A percentile compares a stretch with the other conserved stretches of the same genome.
Conservation (phyloP, 2,797 vertebrate genomes). For the Platyrinchus mystaceus region DNA sequence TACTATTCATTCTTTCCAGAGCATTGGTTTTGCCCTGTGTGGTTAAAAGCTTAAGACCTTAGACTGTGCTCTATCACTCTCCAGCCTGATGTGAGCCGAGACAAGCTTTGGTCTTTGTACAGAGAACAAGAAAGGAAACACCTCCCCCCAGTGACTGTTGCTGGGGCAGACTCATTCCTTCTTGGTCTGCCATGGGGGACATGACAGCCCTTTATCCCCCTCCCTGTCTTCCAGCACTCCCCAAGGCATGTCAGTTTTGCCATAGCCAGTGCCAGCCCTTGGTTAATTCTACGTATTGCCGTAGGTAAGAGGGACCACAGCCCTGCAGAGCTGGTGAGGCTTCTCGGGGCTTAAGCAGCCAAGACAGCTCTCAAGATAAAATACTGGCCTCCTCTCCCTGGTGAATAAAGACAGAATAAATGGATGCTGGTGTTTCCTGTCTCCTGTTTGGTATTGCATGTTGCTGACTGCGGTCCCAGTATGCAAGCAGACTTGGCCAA, state of each 20-base stretch:
- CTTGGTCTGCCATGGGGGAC: background rate
- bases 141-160: background rate
- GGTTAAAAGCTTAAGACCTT: background rate
- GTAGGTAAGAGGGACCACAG: background rate
- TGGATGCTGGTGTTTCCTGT: background rate
- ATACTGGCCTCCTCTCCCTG: constrained; percentile 7
- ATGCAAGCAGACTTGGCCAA: background rate
- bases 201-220: background rate
- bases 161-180: background rate
- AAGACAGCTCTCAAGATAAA: background rate
- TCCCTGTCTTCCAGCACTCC: background rate
- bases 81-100: background rate
- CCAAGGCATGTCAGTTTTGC: background rate
- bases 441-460: background rate
- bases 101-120: background rate
- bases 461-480: background rate
- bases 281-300: background rate
- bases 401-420: constrained; percentile 70
- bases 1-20: background rate
- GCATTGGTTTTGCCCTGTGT: background rate
- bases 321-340: background rate
- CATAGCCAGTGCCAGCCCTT: background rate
- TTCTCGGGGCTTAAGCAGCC: background rate
- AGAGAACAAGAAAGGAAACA: background rate
- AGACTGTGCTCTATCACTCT: background rate